Percentiles rank a stretch among this genome's conserved stretches.
phyloP scores from a whole-genome alignment of 2,888 invertebrate species.

The Clunio marinus region DNA sequence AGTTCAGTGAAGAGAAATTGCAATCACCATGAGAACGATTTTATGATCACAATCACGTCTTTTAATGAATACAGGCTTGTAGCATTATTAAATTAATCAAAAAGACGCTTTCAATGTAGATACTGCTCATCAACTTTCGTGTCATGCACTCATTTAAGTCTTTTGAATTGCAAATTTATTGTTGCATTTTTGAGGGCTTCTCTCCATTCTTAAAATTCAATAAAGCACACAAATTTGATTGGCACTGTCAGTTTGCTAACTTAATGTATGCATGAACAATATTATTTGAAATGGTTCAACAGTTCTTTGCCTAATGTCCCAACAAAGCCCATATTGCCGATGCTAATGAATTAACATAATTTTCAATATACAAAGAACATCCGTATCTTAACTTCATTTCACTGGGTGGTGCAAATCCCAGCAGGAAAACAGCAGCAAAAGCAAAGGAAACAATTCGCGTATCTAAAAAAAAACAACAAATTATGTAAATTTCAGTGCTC shows the following conservation, averaged over 20 bases:
- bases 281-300: neutral
- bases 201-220: neutral
- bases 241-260: constrained; percentile 13
- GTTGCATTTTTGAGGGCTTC: neutral
- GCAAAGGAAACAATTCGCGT: neutral
- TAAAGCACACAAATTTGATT: neutral
- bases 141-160: constrained; percentile 38
- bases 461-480: constrained; percentile 10
- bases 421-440: constrained; percentile 22
- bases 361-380: constrained; percentile 1
- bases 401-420: constrained; percentile 18
- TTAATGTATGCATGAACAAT: constrained; percentile 8
- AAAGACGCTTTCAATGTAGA: neutral
- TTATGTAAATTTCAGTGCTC: constrained; percentile 23
- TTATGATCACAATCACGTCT: constrained; percentile 29
- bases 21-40: constrained; percentile 1
- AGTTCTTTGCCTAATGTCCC: neutral
- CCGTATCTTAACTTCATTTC: neutral
- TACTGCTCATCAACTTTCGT: constrained; percentile 9
- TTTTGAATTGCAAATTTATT: constrained; percentile 36
- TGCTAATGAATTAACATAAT: neutral
- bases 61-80: no score
- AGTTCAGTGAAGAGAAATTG: constrained; percentile 22
- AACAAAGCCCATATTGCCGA: neutral
- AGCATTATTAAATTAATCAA: no score